Evolutionary conservation across 35 echinoderm and acorn worm species (phyloP), one percentile per base, ranked within the genome.

Genomic region (Ptychodera flava): DNA sequence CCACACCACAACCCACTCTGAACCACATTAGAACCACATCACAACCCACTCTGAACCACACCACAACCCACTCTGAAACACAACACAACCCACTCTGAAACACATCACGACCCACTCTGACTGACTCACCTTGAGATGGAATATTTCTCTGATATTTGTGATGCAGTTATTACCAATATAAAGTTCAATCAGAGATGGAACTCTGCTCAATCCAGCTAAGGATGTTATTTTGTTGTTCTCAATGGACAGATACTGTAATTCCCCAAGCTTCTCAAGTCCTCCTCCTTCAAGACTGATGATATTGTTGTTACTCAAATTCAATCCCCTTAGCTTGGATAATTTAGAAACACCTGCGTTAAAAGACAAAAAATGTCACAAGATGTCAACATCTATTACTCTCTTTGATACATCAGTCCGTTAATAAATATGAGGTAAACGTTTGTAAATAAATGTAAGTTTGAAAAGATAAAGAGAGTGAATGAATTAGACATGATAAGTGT

Each of bases 161-260:
- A 98, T 94, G 81, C 30, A 80, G 79, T 98, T 98, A 89, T 98
- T 98, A 6, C 95, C 95, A 33, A 98, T 87, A 83, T 98, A 98
- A 15, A 98, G 83, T 80, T 98, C 95, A 82, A 98, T 85, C 31
- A 98, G 84, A 6, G 95, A 94, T 14, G 90, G 80, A 15, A 94
- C 90, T 37, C 86, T 76, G 33, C 75, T 85, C 6, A 98, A 83
- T 22, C 95, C 95, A 33, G 81, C 35, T 28, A 98, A 86, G 31
- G 95, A 94, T 35, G 36, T 85, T 35, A 98, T 90, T 10, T 90
- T 83, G 84, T 98, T 98, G 81, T 93, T 91, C 33, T 92, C 90
- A 31, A 98, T 32, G 0, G 95, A 91, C n/a, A 98, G 36, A 80
- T 92, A 94, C 82, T 98, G 95, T 1, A 98, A 85, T 16, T 90